A percentile compares a stretch with the other conserved stretches of the same genome.
These are phyloP conservation scores for Caenorhabditis tropicalis DNA, from an alignment of 1,140 invertebrate genomes.

Conservation along the genomic window DNA sequence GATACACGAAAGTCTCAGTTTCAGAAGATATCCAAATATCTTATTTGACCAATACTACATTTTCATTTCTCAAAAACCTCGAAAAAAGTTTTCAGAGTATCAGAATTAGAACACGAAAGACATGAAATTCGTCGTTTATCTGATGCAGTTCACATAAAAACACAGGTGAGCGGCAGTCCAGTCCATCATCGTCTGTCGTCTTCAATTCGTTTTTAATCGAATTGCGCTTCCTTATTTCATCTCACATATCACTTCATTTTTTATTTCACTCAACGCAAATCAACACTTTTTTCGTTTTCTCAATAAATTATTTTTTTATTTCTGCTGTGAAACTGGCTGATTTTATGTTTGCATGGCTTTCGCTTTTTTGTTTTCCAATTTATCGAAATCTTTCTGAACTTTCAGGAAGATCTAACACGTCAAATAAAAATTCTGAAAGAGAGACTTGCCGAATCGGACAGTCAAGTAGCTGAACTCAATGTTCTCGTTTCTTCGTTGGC, in stretches of 20 bases:
- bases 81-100: background rate
- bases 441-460: slow-evolving; percentile 5
- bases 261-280: background rate
- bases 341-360: slow-evolving; percentile 42
- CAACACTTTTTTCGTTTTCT: background rate
- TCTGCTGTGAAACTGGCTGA: background rate
- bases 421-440: slow-evolving; percentile 37
- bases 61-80: background rate
- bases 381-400: background rate
- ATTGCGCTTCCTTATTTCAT: too few species aligned
- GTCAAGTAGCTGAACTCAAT: slow-evolving; percentile 32
- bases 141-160: slow-evolving; percentile 16
- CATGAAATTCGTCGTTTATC: slow-evolving; percentile 28
- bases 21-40: too few species aligned
- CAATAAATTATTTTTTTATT: slow-evolving; percentile 33
- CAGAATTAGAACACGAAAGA: slow-evolving; percentile 13
- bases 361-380: background rate
- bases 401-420: slow-evolving; percentile 26
- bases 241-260: background rate
- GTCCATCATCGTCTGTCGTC: slow-evolving; percentile 37
- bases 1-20: too few species aligned
- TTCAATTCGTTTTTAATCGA: slow-evolving; percentile 4
- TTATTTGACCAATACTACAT: too few species aligned
- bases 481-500: slow-evolving; percentile 30
- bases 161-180: slow-evolving; percentile 40